These are phyloP conservation scores for Himalopsyche kuldschensis DNA, from an alignment of 2,888 invertebrate species.

Conservation along the genomic window DNA sequence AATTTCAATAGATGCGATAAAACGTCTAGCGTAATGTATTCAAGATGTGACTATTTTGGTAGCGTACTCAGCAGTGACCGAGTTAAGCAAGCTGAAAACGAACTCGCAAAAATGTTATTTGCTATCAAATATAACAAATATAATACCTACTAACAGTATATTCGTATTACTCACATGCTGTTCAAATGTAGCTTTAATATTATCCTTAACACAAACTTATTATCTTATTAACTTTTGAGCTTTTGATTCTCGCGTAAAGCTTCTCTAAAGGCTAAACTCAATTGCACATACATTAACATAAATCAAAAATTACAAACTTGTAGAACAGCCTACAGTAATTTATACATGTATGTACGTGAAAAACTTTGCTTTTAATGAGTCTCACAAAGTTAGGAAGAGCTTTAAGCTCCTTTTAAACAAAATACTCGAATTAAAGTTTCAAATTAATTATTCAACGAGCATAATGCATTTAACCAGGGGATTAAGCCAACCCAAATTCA, in stretches of 20 bases:
- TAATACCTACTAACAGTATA: too few relatives aligned
- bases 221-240: too few relatives aligned
- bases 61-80: too few relatives aligned
- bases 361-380: background rate
- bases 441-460: background rate
- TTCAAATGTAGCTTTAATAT: too few relatives aligned
- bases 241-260: background rate
- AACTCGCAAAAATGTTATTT: too few relatives aligned
- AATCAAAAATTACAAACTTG: background rate
- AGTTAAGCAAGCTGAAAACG: too few relatives aligned
- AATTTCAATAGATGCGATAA: too few relatives aligned
- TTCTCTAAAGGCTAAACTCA: background rate
- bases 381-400: background rate
- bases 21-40: too few relatives aligned
- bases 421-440: background rate
- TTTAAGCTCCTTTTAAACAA: background rate
- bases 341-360: background rate
- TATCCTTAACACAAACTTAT: too few relatives aligned
- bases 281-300: background rate
- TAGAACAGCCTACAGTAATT: background rate
- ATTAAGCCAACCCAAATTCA: background rate
- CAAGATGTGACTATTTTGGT: too few relatives aligned
- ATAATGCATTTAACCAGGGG: background rate
- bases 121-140: too few relatives aligned
- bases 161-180: too few relatives aligned